Percentiles rank a stretch among this genome's conserved stretches.
Conservation (phyloP, 2,797 vertebrate genomes). For the Anniella stebbinsi region DNA sequence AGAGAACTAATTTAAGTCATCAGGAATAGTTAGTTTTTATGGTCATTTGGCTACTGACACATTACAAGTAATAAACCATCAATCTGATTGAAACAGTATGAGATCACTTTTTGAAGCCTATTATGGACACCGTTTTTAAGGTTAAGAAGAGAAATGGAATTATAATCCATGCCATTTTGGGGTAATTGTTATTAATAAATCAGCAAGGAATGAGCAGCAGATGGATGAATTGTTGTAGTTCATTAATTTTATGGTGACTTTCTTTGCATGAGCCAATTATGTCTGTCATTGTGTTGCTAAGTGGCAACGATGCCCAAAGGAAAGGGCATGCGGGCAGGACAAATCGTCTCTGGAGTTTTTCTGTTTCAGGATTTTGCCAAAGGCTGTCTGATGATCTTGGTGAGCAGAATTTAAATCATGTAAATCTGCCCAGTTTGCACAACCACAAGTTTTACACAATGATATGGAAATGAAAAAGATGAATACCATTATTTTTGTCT, state of each 20-base stretch:
- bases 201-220: slow-evolving; percentile 75
- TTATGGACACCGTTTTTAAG: slow-evolving; percentile 73
- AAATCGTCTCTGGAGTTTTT: slow-evolving; percentile 49
- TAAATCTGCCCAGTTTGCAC: background rate
- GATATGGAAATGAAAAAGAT: background rate
- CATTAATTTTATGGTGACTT: slow-evolving; percentile 78
- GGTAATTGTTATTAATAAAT: slow-evolving; percentile 85
- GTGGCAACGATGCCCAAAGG: slow-evolving; percentile 66
- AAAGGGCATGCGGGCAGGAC: slow-evolving; percentile 62
- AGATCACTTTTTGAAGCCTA: slow-evolving; percentile 75
- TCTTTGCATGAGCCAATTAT: slow-evolving; percentile 77
- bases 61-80: slow-evolving; percentile 77
- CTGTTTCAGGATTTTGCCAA: slow-evolving; percentile 33
- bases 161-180: slow-evolving; percentile 76
- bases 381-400: slow-evolving; percentile 3
- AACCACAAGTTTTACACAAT: background rate
- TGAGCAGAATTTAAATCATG: background rate
- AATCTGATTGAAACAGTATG: slow-evolving; percentile 74
- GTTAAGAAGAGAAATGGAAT: slow-evolving; percentile 78
- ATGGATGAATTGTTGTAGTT: slow-evolving; percentile 80
- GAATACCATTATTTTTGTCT: background rate
- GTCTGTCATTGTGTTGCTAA: slow-evolving; percentile 73
- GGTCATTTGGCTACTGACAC: slow-evolving; percentile 76
- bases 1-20: slow-evolving; percentile 74
- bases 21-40: slow-evolving; percentile 79